Conservation (phyloP, 1,140 invertebrate genomes). For the Drosophila bocqueti region DNA sequence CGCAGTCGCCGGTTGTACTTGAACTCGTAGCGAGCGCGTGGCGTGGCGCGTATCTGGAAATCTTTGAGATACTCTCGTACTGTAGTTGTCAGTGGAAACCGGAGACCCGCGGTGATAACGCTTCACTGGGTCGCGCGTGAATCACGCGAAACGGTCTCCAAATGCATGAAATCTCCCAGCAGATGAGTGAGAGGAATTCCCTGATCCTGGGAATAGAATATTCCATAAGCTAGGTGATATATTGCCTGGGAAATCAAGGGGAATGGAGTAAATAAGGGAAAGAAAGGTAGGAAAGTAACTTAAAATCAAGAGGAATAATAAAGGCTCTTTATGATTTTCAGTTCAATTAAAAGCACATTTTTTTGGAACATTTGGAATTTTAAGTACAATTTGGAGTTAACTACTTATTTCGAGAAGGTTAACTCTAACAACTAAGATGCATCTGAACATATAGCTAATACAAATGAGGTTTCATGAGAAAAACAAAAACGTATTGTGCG, state of each 20-base stretch:
- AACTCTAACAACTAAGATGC: background rate
- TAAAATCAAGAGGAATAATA: background rate
- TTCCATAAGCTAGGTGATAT: background rate
- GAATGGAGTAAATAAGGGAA: background rate
- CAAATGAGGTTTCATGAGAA: background rate
- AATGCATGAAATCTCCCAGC: background rate
- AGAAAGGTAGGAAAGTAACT: no score
- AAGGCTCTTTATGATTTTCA: background rate
- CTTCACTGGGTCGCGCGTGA: slow-evolving; percentile 34
- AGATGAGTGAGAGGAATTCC: background rate
- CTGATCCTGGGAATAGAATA: slow-evolving; percentile 1
- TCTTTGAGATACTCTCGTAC: slow-evolving; percentile 29
- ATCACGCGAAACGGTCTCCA: slow-evolving; percentile 9
- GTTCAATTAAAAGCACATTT: background rate
- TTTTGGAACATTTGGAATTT: background rate
- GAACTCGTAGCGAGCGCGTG: slow-evolving; percentile 59
- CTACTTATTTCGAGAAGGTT: background rate
- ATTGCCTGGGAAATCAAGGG: background rate
- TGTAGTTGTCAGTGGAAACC: slow-evolving; percentile 29
- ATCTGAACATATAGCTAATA: background rate
- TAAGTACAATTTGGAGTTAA: background rate
- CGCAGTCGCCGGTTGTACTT: slow-evolving; percentile 72
- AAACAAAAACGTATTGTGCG: background rate
- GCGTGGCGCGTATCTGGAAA: slow-evolving; percentile 32
- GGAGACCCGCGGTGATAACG: slow-evolving; percentile 37